phyloP scores from a whole-genome alignment of 2,797 vertebrate species.

The Cirrhinus molitorella region DNA sequence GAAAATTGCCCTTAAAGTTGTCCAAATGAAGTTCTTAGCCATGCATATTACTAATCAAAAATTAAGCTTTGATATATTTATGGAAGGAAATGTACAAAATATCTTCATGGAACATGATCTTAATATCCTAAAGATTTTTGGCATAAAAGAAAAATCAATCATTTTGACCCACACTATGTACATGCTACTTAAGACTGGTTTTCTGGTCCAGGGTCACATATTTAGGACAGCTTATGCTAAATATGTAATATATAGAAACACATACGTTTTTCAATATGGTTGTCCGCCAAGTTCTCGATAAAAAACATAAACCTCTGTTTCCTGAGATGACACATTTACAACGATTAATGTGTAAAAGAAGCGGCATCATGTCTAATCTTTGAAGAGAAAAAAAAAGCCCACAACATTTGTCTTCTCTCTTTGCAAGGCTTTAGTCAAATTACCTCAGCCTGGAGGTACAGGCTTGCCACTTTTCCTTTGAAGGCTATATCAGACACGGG shows the following conservation, averaged over 20 bases:
- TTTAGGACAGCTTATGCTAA: neutral
- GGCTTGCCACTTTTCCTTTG: conserved; percentile 81
- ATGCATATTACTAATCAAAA: too few relatives aligned
- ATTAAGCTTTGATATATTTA: too few relatives aligned
- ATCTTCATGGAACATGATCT: too few relatives aligned
- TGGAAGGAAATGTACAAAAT: too few relatives aligned
- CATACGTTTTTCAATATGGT: neutral
- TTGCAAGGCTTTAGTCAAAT: conserved; percentile 51
- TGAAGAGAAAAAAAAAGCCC: conserved; percentile 1
- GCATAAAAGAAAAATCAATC: too few relatives aligned
- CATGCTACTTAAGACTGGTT: too few relatives aligned
- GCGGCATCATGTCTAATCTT: neutral
- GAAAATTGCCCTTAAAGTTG: too few relatives aligned
- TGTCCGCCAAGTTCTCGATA: neutral
- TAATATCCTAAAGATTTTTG: too few relatives aligned
- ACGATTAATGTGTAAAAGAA: neutral
- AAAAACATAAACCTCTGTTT: neutral
- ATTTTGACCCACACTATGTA: too few relatives aligned
- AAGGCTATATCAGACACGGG: conserved; percentile 85
- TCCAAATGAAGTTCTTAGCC: too few relatives aligned
- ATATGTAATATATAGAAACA: neutral
- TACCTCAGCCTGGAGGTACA: conserved; percentile 48
- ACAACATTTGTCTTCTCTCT: conserved; percentile 39
- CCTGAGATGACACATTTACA: neutral
- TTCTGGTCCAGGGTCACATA: neutral